These are phyloP conservation scores for Prunella strophiata DNA, from an alignment of 2,797 vertebrate species.

Conservation along the genomic window DNA sequence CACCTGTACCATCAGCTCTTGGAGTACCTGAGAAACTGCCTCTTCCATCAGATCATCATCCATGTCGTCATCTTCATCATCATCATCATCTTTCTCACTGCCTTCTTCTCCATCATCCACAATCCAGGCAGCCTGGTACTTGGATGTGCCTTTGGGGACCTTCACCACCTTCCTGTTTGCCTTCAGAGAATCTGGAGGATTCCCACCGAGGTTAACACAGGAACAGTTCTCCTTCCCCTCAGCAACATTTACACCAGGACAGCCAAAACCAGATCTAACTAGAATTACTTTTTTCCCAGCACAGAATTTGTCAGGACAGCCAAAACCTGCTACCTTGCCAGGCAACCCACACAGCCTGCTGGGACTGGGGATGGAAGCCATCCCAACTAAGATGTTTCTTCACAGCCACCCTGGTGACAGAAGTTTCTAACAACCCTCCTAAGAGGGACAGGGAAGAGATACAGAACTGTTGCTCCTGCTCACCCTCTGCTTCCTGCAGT, in stretches of 20 bases:
- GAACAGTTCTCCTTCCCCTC: background rate
- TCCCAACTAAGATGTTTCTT: background rate
- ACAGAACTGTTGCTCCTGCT: background rate
- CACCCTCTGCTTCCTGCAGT: slow-evolving; percentile 91
- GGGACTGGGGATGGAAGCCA: background rate
- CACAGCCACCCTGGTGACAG: background rate
- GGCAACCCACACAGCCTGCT: background rate
- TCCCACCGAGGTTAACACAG: background rate
- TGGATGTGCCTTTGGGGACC: slow-evolving; percentile 95
- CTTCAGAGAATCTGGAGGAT: slow-evolving; percentile 80
- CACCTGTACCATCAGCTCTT: background rate
- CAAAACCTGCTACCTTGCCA: background rate
- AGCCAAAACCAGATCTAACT: background rate
- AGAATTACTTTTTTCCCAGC: background rate
- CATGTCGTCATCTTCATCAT: slow-evolving; percentile 74
- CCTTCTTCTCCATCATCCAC: slow-evolving; percentile 78
- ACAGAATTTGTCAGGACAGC: background rate
- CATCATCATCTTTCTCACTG: slow-evolving; percentile 73
- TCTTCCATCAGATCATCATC: slow-evolving; percentile 82
- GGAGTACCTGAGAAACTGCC: slow-evolving; percentile 74
- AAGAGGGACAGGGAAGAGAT: background rate
- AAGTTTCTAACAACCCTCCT: background rate
- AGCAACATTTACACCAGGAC: background rate
- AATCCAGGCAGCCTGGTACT: slow-evolving; percentile 96
- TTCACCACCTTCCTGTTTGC: slow-evolving; percentile 78